These are phyloP conservation scores for Cololabis saira DNA, from an alignment of 2,113 vertebrate genomes.

Conservation along the genomic window DNA sequence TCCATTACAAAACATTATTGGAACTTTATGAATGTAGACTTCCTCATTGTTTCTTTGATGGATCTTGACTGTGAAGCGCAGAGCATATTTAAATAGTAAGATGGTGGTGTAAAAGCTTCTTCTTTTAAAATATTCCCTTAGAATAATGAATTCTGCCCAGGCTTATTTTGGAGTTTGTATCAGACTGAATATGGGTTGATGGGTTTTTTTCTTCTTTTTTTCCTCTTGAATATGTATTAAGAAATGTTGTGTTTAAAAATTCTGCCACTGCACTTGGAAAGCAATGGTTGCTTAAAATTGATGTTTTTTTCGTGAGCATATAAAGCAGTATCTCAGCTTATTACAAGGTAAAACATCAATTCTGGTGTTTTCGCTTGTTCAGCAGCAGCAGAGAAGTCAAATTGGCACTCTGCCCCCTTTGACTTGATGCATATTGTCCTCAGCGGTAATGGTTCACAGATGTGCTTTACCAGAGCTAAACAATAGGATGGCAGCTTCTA, in stretches of 20 bases:
- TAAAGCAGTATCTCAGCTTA: conserved; percentile 13
- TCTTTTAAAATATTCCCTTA: conserved; percentile 12
- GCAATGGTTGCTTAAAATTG: conserved; percentile 17
- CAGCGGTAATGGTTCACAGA: conserved; percentile 18
- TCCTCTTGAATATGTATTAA: conserved; percentile 28
- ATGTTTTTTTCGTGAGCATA: conserved; percentile 29
- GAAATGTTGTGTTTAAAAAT: conserved; percentile 19
- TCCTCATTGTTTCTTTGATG: conserved; percentile 59
- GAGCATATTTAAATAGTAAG: conserved; percentile 45
- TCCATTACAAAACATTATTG: conserved; percentile 66
- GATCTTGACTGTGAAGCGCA: conserved; percentile 48
- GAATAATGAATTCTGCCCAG: conserved; percentile 14
- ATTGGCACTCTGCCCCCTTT: conserved; percentile 19
- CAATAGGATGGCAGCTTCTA: conserved; percentile 26
- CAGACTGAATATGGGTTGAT: conserved; percentile 12
- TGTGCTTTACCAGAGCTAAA: conserved; percentile 22
- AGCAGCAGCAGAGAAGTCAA: conserved; percentile 20
- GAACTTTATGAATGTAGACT: conserved; percentile 62
- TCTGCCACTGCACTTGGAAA: conserved; percentile 22
- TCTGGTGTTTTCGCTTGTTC: conserved; percentile 16
- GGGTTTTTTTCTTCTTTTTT: too few relatives aligned
- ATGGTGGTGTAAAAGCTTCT: conserved; percentile 23
- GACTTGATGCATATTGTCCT: conserved; percentile 38
- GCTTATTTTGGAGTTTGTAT: conserved; percentile 39
- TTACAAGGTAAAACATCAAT: conserved; percentile 29